phyloP scores from a whole-genome alignment of 1,140 invertebrate genomes.

The Thalassaphorura encarpata region DNA sequence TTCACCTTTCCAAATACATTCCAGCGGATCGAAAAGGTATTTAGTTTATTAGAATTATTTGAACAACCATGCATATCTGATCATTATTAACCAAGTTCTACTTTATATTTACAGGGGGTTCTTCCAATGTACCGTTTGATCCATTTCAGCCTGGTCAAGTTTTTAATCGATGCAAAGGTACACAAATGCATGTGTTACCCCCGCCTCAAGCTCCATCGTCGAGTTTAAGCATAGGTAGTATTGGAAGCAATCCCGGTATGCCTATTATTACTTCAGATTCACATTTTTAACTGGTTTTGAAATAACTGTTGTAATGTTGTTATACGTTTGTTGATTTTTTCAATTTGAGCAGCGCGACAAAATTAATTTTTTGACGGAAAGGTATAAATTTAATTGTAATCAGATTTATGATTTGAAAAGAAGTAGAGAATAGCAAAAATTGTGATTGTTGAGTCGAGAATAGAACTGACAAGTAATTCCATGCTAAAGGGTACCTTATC shows the following conservation, averaged over 20 bases:
- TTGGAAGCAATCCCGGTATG: background rate
- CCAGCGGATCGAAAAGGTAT: constrained; percentile 51
- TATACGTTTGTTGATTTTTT: no score
- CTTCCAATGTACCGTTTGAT: constrained; percentile 22
- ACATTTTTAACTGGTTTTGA: background rate
- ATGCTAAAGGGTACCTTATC: no score
- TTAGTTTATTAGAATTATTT: background rate
- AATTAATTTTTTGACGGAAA: no score
- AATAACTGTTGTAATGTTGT: no score
- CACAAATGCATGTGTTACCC: constrained; percentile 29
- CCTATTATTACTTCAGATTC: background rate
- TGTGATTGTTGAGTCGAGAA: no score
- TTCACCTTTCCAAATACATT: constrained; percentile 84
- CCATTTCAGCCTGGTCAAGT: constrained; percentile 26
- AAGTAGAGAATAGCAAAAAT: no score
- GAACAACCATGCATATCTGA: background rate
- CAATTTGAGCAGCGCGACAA: no score
- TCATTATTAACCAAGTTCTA: background rate
- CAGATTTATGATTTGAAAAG: no score
- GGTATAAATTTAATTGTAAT: no score
- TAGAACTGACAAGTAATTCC: no score
- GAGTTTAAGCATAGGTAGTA: background rate
- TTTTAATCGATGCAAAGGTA: constrained; percentile 26
- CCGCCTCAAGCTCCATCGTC: constrained; percentile 17
- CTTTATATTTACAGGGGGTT: constrained; percentile 16